Percentiles rank a stretch among this genome's conserved stretches.
Conservation (phyloP, 2,113 vertebrate species). For the Pelecanus crispus region DNA sequence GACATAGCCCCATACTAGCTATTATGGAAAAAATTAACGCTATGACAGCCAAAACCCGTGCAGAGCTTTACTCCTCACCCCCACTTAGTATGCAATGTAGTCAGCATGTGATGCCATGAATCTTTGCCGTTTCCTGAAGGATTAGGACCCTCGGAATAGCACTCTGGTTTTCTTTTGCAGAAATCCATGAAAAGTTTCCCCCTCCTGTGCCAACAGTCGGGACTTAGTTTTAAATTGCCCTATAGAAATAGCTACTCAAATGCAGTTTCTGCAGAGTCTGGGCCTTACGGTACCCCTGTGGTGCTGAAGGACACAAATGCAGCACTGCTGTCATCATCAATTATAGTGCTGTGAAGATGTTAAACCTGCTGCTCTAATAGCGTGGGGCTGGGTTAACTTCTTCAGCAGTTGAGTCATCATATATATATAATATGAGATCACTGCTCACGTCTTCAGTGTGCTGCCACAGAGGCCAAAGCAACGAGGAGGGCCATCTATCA, state of each 20-base stretch:
- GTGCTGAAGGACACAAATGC: not conserved
- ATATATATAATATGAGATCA: not conserved
- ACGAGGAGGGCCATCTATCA: not conserved
- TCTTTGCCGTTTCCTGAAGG: not conserved
- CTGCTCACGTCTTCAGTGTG: accelerated
- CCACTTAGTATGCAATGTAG: accelerated
- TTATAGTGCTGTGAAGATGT: accelerated
- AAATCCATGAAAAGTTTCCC: not conserved
- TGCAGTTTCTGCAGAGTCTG: not conserved
- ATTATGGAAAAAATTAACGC: too few species aligned
- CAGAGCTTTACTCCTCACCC: not conserved
- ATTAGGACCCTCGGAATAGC: not conserved
- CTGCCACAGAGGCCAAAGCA: not conserved
- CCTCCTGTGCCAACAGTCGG: not conserved
- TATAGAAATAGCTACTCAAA: too few species aligned
- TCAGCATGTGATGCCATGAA: not conserved
- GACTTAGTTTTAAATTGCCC: not conserved
- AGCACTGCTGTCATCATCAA: accelerated
- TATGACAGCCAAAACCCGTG: too few species aligned
- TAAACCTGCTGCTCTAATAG: not conserved
- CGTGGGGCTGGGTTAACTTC: not conserved
- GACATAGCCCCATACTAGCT: too few species aligned
- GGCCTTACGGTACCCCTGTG: not conserved
- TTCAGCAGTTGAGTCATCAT: not conserved
- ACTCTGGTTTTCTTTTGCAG: not conserved